A percentile compares a stretch with the other conserved stretches of the same genome.
Evolutionary conservation across 2,888 invertebrate species (phyloP).

Genomic region (Meloe dianella): DNA sequence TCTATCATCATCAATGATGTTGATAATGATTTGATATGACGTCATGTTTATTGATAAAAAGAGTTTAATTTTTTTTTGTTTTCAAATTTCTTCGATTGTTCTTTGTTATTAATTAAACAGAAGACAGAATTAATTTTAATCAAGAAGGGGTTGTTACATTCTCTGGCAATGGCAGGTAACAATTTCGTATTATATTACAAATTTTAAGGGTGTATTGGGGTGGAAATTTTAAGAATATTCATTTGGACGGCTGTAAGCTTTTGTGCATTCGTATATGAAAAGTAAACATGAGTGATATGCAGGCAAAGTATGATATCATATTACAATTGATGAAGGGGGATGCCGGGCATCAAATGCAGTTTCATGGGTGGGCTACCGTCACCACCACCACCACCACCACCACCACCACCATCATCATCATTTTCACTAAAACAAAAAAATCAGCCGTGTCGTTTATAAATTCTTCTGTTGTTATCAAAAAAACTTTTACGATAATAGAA

Average conservation of each 20-base stretch:
- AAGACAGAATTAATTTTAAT: slow-evolving; percentile 7
- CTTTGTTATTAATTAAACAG: slow-evolving; percentile 4
- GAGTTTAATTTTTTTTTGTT: neutral
- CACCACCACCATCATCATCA: neutral
- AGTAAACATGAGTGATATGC: slow-evolving; percentile 57
- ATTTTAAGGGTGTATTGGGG: slow-evolving; percentile 7
- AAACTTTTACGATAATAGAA: slow-evolving; percentile 23
- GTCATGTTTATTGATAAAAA: neutral
- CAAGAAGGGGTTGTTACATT: slow-evolving; percentile 6
- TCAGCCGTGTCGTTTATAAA: neutral
- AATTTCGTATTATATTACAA: slow-evolving; percentile 10
- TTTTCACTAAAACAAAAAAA: neutral
- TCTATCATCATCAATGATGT: neutral
- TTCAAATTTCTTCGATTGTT: neutral
- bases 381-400: neutral
- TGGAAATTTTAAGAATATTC: slow-evolving; percentile 33
- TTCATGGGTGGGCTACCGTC: slow-evolving; percentile 27
- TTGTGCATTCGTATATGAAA: slow-evolving; percentile 60
- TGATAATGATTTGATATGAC: slow-evolving; percentile 1
- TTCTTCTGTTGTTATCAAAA: neutral
- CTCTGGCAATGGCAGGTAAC: slow-evolving; percentile 10
- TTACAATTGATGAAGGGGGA: slow-evolving; percentile 56
- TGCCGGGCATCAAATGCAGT: slow-evolving; percentile 39
- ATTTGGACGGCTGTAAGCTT: slow-evolving; percentile 50
- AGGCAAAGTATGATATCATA: slow-evolving; percentile 55